Evolutionary conservation across 1,140 invertebrate genomes (phyloP).

Genomic region (Andricus grossulariae): DNA sequence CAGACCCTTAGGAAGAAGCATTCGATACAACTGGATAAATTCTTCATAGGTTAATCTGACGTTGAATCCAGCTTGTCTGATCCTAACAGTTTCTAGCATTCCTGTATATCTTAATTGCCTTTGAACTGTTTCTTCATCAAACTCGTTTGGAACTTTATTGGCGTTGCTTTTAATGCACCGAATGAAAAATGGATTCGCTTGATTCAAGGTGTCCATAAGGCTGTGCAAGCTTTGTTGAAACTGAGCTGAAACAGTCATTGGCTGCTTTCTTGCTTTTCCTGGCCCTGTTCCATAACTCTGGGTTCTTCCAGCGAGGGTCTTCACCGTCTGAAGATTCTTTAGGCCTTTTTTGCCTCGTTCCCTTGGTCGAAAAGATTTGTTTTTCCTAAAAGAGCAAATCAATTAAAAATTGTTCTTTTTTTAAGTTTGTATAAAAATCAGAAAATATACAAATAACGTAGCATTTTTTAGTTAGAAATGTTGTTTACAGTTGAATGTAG

Average conservation of each 20-base stretch:
- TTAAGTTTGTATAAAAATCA: neutral
- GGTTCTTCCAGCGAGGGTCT: constrained; percentile 87
- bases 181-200: constrained; percentile 98
- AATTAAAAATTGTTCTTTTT: constrained; percentile 6
- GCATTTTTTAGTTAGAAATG: neutral
- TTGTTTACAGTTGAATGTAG: neutral
- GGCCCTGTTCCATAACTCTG: constrained; percentile 76
- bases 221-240: constrained; percentile 94
- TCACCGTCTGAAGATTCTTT: constrained; percentile 93
- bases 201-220: constrained; percentile 94
- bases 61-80: constrained; percentile 96
- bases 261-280: constrained; percentile 88
- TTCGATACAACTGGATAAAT: constrained; percentile 94
- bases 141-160: constrained; percentile 92
- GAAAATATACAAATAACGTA: neutral
- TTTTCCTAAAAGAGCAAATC: constrained; percentile 83
- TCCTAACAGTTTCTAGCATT: constrained; percentile 97
- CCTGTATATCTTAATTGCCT: constrained; percentile 91
- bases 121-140: constrained; percentile 96
- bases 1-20: constrained; percentile 91
- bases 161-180: constrained; percentile 97
- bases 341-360: constrained; percentile 87
- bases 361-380: constrained; percentile 90
- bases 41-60: constrained; percentile 95
- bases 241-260: constrained; percentile 94